Evolutionary conservation across 2,797 vertebrate genomes (phyloP).

Genomic region (Ctenosaura bakeri): DNA sequence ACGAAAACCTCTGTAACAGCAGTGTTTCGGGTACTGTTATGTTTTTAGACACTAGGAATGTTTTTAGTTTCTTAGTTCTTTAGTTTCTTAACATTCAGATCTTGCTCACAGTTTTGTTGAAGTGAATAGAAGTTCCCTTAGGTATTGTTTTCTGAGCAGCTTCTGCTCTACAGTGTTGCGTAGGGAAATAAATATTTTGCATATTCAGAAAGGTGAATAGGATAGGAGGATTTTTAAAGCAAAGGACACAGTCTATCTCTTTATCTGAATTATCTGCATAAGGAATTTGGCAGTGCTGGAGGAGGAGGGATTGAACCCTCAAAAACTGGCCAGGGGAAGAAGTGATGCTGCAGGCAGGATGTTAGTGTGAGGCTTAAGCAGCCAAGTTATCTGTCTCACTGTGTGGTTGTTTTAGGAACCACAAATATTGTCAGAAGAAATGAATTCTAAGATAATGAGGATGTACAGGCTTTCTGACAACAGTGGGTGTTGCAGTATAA

Average conservation of each 20-base stretch:
- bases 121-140: not conserved
- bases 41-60: not conserved
- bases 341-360: slow-evolving; percentile 16
- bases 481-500: slow-evolving; percentile 60
- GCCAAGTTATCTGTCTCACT: not conserved
- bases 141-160: not conserved
- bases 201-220: slow-evolving; percentile 39
- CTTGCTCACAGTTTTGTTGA: not conserved
- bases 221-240: slow-evolving; percentile 14
- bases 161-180: not conserved
- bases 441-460: slow-evolving; percentile 47
- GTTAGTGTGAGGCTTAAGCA: not conserved
- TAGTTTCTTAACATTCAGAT: not conserved
- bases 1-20: too few relatives aligned
- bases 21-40: not conserved
- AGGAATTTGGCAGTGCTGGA: slow-evolving; percentile 39
- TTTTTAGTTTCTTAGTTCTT: not conserved
- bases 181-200: slow-evolving; percentile 4
- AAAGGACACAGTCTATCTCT: slow-evolving; percentile 29
- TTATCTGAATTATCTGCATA: not conserved
- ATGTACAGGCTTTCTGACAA: slow-evolving; percentile 39
- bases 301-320: slow-evolving; percentile 36
- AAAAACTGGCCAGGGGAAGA: slow-evolving; percentile 19
- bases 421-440: slow-evolving; percentile 45
- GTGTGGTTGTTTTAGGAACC: slow-evolving; percentile 39